phyloP scores from a whole-genome alignment of 1,140 invertebrate species.

The Caenorhabditis remanei region DNA sequence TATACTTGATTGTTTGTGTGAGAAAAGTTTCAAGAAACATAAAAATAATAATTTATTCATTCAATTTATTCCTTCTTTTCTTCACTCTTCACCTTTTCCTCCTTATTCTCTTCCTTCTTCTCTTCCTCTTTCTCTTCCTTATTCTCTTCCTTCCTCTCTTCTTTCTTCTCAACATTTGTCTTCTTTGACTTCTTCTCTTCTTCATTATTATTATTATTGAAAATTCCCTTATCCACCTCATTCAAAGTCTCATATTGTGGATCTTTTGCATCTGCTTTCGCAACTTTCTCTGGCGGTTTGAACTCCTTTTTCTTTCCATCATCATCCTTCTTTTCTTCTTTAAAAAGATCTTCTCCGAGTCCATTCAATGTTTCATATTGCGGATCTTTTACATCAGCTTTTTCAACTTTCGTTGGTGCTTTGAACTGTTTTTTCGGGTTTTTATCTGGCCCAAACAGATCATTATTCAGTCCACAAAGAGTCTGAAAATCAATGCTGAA shows the following conservation, averaged over 20 bases:
- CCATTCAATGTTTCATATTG: constrained; percentile 63
- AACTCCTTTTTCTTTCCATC: constrained; percentile 65
- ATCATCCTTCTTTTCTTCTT: constrained; percentile 58
- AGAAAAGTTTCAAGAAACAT: neutral
- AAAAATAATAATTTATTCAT: neutral
- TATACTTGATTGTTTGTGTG: no score
- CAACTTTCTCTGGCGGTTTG: constrained; percentile 63
- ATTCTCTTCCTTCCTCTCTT: neutral
- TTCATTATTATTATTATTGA: constrained; percentile 62
- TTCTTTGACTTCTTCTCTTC: constrained; percentile 42
- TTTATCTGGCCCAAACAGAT: constrained; percentile 27
- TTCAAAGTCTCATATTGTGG: constrained; percentile 70
- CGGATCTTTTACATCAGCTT: constrained; percentile 67
- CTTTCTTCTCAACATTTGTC: neutral
- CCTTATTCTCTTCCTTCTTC: neutral
- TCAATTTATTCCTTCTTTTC: neutral
- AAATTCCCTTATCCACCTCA: constrained; percentile 66
- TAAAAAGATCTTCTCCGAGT: constrained; percentile 36
- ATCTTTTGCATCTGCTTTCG: constrained; percentile 66
- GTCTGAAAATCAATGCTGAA: neutral
- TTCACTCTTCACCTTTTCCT: constrained; percentile 18
- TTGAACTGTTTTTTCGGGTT: constrained; percentile 61
- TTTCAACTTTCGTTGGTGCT: constrained; percentile 61
- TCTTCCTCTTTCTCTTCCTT: constrained; percentile 13
- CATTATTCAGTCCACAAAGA: constrained; percentile 2